Evolutionary conservation across 2,888 invertebrate genomes (phyloP), one percentile per base, ranked within the genome.

Genomic region (Boloria selene): DNA sequence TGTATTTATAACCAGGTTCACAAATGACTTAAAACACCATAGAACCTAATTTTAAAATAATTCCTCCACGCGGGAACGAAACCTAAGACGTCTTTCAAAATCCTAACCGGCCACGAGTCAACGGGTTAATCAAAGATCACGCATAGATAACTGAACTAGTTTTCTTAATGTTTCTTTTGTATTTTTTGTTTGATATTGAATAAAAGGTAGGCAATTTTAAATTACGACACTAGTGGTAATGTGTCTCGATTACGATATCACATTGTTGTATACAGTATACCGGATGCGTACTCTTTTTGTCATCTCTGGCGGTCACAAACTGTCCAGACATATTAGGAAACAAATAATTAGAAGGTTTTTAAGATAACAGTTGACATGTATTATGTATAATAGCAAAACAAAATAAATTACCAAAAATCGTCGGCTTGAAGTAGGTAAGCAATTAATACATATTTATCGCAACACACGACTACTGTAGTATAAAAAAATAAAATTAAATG

Each of bases 261-360:
- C 64, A 64, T 52, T 64, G 64, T 64, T 64, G 45, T 45, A 51
- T 50, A 64, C 58, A 58, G 45, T 45, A 51, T 50, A 64, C 58
- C 64, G 64, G 64, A 64, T 64, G 58, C 52, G 50, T 50, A 55
- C 58, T 59, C 59, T 64, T 64, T 64, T 64, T 64, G 64, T 64
- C 52, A 58, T 31, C 44, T 26, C 44, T 3, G 50, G 22, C 56
- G 51, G 38, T 56, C 42, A 63, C 50, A 64, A 38, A 38, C 31
- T 38, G 31, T 38, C 10, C 10, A 10, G 10, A 38, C 31, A 38
- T 38, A 38, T 38, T 38, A 38, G 31, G 1, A 38, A 7, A 38
- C 10, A 38, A 0, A 38, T 38, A 10, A 38, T 1, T 38, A 38
- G 31, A 38, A 38, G 7, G 2, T 38, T 38, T 38, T 38, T 2